These are phyloP conservation scores for Varroa destructor DNA, from an alignment of 1,140 invertebrate genomes.

Conservation along the genomic window DNA sequence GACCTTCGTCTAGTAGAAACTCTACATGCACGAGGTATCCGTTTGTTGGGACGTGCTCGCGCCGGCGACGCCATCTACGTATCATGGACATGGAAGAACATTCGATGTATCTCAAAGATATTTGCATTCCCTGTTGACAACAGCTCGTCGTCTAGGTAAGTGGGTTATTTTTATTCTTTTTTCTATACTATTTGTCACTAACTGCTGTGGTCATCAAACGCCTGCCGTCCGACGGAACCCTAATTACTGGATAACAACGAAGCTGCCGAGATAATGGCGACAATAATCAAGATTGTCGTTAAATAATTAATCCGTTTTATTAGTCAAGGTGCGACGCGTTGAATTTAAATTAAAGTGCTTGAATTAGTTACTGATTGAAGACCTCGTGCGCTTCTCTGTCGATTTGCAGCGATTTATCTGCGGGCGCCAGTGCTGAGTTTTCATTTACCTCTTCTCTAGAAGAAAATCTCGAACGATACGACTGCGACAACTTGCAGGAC, in stretches of 20 bases:
- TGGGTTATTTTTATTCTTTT: background rate
- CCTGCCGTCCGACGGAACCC: background rate
- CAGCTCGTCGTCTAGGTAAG: background rate
- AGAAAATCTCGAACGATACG: constrained; percentile 21
- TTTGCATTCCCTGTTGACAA: constrained; percentile 11
- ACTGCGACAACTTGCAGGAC: background rate
- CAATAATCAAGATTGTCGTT: too few species aligned
- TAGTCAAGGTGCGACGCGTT: too few species aligned
- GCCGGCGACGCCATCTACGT: constrained; percentile 22
- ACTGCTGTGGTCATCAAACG: background rate
- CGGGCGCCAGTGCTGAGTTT: background rate
- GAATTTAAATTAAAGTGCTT: background rate
- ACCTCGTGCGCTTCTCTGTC: background rate
- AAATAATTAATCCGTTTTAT: too few species aligned
- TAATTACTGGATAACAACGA: background rate
- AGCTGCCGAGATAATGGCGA: background rate
- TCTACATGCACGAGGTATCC: constrained; percentile 6
- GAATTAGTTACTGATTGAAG: background rate
- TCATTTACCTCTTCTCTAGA: constrained; percentile 19
- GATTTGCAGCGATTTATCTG: background rate
- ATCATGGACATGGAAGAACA: constrained; percentile 23
- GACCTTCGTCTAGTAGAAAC: constrained; percentile 17
- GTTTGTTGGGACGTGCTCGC: constrained; percentile 1
- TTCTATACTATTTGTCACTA: background rate
- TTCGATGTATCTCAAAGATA: constrained; percentile 15